Evolutionary conservation across 2,113 vertebrate genomes (phyloP).

Genomic region (Mormyrus lacerda): DNA sequence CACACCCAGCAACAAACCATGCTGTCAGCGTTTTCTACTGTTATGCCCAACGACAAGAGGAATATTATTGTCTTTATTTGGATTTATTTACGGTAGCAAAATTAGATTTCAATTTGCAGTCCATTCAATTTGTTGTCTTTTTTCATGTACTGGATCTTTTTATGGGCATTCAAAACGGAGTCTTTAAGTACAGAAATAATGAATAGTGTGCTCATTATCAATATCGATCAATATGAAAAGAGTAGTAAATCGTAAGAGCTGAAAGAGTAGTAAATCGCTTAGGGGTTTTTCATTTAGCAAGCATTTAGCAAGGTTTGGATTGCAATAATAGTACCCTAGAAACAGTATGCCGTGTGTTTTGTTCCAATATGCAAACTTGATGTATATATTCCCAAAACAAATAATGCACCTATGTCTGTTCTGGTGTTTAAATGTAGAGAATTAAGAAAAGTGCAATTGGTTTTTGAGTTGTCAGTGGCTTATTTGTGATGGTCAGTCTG

Average conservation of each 20-base stretch:
- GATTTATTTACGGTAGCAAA: background rate
- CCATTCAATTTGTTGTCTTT: background rate
- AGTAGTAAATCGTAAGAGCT: background rate
- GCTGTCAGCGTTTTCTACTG: background rate
- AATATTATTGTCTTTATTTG: background rate
- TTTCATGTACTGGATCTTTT: background rate
- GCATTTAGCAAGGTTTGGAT: background rate
- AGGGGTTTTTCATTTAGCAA: background rate
- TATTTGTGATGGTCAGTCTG: background rate
- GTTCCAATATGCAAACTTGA: background rate
- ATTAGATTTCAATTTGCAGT: background rate
- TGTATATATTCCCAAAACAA: background rate
- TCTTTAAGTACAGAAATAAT: background rate
- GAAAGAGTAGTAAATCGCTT: background rate
- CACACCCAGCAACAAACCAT: background rate
- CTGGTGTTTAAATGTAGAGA: background rate
- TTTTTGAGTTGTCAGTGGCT: background rate
- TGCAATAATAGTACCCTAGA: background rate
- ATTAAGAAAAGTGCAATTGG: background rate
- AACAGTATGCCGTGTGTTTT: background rate
- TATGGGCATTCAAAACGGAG: background rate
- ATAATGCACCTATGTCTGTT: background rate
- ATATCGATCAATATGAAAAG: background rate
- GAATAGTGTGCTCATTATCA: background rate
- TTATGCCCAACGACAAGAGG: background rate